Evolutionary conservation across 1,140 invertebrate genomes (phyloP).

Genomic region (Monochamus saltuarius): DNA sequence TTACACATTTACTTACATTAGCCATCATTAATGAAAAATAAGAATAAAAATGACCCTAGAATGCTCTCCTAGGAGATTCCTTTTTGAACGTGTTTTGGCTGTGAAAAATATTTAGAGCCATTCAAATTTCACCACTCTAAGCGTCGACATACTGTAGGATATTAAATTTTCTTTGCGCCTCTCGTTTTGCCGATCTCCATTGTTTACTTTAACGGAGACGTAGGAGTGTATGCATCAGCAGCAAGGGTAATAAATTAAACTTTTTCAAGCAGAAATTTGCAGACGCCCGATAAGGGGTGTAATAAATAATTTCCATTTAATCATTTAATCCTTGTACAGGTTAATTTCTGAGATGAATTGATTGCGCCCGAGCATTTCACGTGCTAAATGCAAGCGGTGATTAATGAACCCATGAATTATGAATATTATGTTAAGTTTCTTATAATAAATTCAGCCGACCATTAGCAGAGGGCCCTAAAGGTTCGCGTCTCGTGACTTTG

Average conservation of each 20-base stretch:
- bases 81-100: too few relatives aligned
- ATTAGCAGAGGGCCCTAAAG: not conserved
- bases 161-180: too few relatives aligned
- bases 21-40: too few relatives aligned
- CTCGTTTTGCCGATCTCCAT: too few relatives aligned
- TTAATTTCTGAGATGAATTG: not conserved
- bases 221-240: not conserved
- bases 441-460: constrained; percentile 11
- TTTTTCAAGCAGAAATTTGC: not conserved
- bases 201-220: not conserved
- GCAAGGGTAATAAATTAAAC: not conserved
- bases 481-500: too few relatives aligned
- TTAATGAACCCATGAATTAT: constrained; percentile 9
- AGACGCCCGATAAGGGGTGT: too few relatives aligned
- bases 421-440: constrained; percentile 10
- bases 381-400: not conserved
- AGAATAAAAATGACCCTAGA: too few relatives aligned
- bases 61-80: too few relatives aligned
- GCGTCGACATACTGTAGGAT: too few relatives aligned
- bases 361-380: not conserved
- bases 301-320: not conserved
- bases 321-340: not conserved
- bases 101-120: too few relatives aligned
- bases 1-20: too few relatives aligned
- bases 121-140: too few relatives aligned